Evolutionary conservation across 2,797 vertebrate species (phyloP).

Genomic region (Anguilla obscura): DNA sequence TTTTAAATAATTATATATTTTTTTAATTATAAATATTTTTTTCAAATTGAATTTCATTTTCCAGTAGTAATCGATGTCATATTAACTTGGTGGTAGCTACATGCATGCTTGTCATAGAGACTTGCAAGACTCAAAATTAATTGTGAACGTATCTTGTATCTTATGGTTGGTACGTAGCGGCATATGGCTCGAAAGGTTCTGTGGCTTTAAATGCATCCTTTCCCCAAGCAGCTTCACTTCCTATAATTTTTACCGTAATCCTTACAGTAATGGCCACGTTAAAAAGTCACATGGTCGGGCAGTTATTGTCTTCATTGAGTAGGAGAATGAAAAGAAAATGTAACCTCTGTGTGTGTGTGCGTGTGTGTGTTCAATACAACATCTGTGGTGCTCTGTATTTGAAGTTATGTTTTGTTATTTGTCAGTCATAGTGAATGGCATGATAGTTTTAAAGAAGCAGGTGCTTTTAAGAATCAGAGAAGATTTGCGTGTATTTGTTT

Average conservation of each 20-base stretch:
- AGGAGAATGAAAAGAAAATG: constrained; percentile 4
- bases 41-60: not conserved
- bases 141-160: not conserved
- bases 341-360: not conserved
- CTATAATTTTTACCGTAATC: constrained; percentile 65
- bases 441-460: not conserved
- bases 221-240: constrained; percentile 40
- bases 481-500: constrained; percentile 43
- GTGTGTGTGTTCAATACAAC: not conserved
- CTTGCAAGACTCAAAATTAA: not conserved
- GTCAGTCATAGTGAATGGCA: not conserved
- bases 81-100: not conserved
- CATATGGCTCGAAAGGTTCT: not conserved
- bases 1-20: not conserved
- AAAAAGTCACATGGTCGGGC: constrained; percentile 78
- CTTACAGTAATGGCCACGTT: constrained; percentile 55
- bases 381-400: not conserved
- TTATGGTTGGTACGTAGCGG: not conserved
- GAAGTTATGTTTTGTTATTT: not conserved
- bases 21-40: not conserved
- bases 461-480: not conserved
- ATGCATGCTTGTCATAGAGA: not conserved
- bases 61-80: not conserved
- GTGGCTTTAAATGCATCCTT: constrained; percentile 24
- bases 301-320: constrained; percentile 62